Base-by-base conservation (phyloP, 2,888 invertebrate species). In the Meliscaeva auricollis region DNA sequence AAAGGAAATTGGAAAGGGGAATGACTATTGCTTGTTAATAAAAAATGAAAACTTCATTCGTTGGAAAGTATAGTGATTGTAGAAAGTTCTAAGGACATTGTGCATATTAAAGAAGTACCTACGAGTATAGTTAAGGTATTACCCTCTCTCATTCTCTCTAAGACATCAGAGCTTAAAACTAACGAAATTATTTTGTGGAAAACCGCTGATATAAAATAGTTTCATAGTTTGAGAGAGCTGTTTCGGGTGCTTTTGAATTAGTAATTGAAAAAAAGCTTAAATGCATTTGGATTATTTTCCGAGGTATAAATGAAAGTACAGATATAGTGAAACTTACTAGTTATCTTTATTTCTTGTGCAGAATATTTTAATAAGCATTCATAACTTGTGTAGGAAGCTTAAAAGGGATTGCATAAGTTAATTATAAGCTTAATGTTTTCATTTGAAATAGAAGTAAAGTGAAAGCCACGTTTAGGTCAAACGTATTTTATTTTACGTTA, bases 11-110 rank as follows among this genome's bases (percentile, higher is more conserved):
- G 35, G 44, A 56, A 56, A 30, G 41, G 54, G 44, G 17, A 76
- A 76, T 70, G 75, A 78, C 38, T 74, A 32, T 64, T 78, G 44
- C 41, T 74, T 83, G 64, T 69, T 64, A 69, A 78, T 68, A 74
- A 78, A 74, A 78, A 69, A 73, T 69, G 30, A 60, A 73, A 68
- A 62, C 41, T 72, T 73, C 52, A 4, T 52, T 44, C 35, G 35
- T 38, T 38, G 2, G 26, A 26, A 4, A 8, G 6, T 3, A 52
- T n/a, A 41, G 48, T 15, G 68, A 38, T 54, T 68, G 73, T 70
- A 17, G 26, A 54, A 35, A 70, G 66, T 66, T 66, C 30, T 32
- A 66, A 66, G 64, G 2, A 64, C 64, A 64, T 30, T 48, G 50
- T 50, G 66, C 35, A 66, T 66, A 35, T 32, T 50, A 26, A 7